Evolutionary conservation across 2,888 invertebrate genomes (phyloP).

Genomic region (Aproaerema taeniolella): DNA sequence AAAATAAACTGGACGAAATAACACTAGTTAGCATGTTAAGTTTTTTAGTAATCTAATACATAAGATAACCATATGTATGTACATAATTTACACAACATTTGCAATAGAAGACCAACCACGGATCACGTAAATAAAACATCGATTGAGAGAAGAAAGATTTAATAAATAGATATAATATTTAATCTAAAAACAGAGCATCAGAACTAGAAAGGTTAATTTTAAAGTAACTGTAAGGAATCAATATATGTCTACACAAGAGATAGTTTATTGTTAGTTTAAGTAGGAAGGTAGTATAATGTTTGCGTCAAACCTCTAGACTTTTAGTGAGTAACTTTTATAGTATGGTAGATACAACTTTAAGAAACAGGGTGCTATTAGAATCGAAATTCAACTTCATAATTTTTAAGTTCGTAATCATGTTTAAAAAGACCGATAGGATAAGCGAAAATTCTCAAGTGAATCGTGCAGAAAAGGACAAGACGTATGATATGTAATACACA

Average conservation of each 20-base stretch:
- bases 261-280: constrained; percentile 38
- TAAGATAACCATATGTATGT: no score
- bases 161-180: constrained; percentile 74
- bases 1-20: no score
- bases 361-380: constrained; percentile 56
- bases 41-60: no score
- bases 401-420: no score
- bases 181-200: constrained; percentile 66
- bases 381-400: constrained; percentile 30
- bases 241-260: constrained; percentile 58
- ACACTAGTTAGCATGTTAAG: no score
- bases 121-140: constrained; percentile 56
- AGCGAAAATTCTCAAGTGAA: no score
- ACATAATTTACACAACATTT: no score
- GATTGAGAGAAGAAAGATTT: constrained; percentile 72
- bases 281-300: constrained; percentile 26
- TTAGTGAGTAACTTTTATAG: constrained; percentile 1
- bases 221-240: constrained; percentile 53
- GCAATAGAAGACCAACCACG: no score
- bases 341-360: constrained; percentile 22
- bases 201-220: constrained; percentile 55
- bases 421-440: no score
- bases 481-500: constrained; percentile 43
- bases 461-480: no score
- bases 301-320: constrained; percentile 35